Base-by-base conservation (phyloP, 1,140 invertebrate species). In the Pissodes strobi region DNA sequence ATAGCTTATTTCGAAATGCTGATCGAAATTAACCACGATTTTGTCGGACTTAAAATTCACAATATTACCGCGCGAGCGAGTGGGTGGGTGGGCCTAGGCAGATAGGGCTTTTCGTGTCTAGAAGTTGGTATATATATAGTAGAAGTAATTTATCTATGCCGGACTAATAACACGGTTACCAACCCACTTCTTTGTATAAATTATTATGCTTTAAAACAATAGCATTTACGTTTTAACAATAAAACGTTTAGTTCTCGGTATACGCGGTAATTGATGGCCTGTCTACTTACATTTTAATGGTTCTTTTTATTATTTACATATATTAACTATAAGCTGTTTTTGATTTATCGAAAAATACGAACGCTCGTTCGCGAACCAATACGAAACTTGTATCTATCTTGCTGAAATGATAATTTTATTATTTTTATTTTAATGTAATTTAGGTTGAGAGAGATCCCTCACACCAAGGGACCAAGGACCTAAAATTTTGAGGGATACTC, bases 151-250 rank as follows among this genome's bases (percentile, higher is more conserved):
- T 30, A 57, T 57, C 25, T 57, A 23, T 57, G 55, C 55, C 55
- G 9, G 38, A 39, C 38, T 45, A 57, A 57, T 45, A 57, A 43
- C 22, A 27, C 27, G 15, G 55, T 38, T 27, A 43, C 55, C 38
- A 57, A 30, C 55, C 55, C 55, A 57, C 55, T 57, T 57, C 55
- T 57, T 43, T 45, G 22, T 45, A 45, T 57, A 57, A 57, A 57
- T 57, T 57, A 57, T 57, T 43, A 19, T 18, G 38, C 41, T 45
- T 57, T 57, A 57, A 57, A 57, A 57, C 55, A 57, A 57, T 57
- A 30, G 55, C 21, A 13, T 57, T 57, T 38, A 57, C 4, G 17
- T 43, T 38, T 8, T n/a, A 57, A 57, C 55, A 57, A 57, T 57
- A 57, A 57, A 43, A 45, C 38, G 19, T 39, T 57, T 12, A 18